Evolutionary conservation across 2,797 vertebrate genomes (phyloP).

Genomic region (Malurus leucopterus): DNA sequence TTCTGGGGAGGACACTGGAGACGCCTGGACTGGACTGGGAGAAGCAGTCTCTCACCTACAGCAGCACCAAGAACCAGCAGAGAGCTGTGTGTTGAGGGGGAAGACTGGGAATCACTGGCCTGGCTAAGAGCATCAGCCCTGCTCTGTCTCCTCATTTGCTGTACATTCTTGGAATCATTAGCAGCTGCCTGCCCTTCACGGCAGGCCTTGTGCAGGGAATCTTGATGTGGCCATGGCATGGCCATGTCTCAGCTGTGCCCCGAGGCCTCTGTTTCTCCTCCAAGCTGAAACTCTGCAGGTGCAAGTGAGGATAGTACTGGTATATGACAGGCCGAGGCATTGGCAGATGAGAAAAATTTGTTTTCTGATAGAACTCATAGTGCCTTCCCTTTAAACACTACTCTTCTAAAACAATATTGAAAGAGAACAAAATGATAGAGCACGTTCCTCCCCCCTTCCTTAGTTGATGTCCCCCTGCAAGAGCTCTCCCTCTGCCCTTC

Average conservation of each 20-base stretch:
- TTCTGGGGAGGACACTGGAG: slow-evolving; percentile 16
- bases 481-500: slow-evolving; percentile 22
- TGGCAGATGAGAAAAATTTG: slow-evolving; percentile 33
- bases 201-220: slow-evolving; percentile 21
- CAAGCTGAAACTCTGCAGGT: slow-evolving; percentile 17
- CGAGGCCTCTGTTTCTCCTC: background rate
- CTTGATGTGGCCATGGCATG: background rate
- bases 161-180: slow-evolving; percentile 7
- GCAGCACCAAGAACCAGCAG: slow-evolving; percentile 4
- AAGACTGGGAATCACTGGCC: slow-evolving; percentile 24
- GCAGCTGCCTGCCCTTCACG: slow-evolving; percentile 9
- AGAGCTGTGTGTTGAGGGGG: slow-evolving; percentile 34
- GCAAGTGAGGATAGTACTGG: background rate
- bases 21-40: background rate
- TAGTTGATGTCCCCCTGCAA: slow-evolving; percentile 4
- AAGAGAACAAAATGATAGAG: slow-evolving; percentile 45
- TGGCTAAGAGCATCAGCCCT: background rate
- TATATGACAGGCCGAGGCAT: slow-evolving; percentile 22
- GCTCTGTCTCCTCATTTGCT: background rate
- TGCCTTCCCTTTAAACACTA: slow-evolving; percentile 58
- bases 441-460: background rate
- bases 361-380: slow-evolving; percentile 50
- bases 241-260: background rate
- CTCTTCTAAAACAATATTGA: slow-evolving; percentile 35
- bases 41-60: slow-evolving; percentile 23